Evolutionary conservation across 2,888 invertebrate species (phyloP).

Genomic region (Malthinus flaveolus): DNA sequence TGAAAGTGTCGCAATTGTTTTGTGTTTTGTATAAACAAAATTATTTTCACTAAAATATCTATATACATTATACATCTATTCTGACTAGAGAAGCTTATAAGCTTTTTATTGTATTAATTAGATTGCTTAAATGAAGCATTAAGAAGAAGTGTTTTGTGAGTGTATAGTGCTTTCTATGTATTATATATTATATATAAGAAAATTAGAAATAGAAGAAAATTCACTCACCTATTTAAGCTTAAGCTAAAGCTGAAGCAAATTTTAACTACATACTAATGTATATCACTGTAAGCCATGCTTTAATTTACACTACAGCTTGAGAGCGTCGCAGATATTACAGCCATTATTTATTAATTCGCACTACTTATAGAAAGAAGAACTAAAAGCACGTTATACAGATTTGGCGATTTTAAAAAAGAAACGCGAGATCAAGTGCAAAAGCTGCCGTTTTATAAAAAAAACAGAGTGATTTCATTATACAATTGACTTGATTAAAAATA

Average conservation of each 20-base stretch:
- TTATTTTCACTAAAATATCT: constrained; percentile 13
- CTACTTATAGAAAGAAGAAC: too few relatives aligned
- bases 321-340: not conserved
- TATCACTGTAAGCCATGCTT: constrained; percentile 17
- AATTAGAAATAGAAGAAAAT: constrained; percentile 14
- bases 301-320: not conserved
- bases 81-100: constrained; percentile 21
- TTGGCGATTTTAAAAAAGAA: too few relatives aligned
- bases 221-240: constrained; percentile 24
- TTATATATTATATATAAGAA: constrained; percentile 21
- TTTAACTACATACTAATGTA: not conserved
- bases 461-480: too few relatives aligned
- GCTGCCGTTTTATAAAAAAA: too few relatives aligned
- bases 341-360: too few relatives aligned
- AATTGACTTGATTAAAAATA: too few relatives aligned
- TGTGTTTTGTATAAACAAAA: constrained; percentile 37
- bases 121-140: constrained; percentile 24
- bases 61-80: constrained; percentile 14
- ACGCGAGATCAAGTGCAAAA: too few relatives aligned
- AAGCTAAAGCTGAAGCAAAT: constrained; percentile 16
- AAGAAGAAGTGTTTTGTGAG: constrained; percentile 23
- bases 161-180: constrained; percentile 22
- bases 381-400: too few relatives aligned
- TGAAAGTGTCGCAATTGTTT: constrained; percentile 57
- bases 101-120: constrained; percentile 23